These are phyloP conservation scores for Therioaphis trifolii DNA, from an alignment of 2,888 invertebrate species.

Conservation along the genomic window DNA sequence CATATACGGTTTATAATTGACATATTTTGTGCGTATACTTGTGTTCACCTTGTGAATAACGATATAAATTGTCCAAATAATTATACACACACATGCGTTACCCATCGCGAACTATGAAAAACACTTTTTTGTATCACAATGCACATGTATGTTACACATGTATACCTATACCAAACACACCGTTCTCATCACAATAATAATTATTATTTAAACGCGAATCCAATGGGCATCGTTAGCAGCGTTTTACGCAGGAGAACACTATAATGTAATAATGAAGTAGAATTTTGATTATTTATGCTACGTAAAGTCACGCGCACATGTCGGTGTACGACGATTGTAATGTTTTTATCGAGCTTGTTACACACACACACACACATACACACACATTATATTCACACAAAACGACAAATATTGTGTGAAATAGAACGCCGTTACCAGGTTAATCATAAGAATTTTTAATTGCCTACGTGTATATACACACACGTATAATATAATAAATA, in stretches of 20 bases:
- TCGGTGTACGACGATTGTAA: slow-evolving; percentile 12
- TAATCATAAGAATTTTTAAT: slow-evolving; percentile 48
- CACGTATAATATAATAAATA: not conserved
- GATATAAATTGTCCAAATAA: slow-evolving; percentile 15
- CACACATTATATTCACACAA: not conserved
- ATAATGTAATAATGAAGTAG: not conserved
- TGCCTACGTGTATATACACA: not conserved
- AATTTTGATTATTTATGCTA: not conserved
- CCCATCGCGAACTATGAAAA: slow-evolving; percentile 32
- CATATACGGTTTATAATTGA: slow-evolving; percentile 44
- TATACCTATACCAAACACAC: not conserved
- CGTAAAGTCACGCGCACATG: slow-evolving; percentile 15
- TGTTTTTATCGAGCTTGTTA: slow-evolving; percentile 32
- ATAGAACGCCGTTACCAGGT: slow-evolving; percentile 45
- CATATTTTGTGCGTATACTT: not conserved
- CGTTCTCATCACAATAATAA: not conserved
- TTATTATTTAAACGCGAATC: not conserved
- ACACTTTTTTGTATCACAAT: not conserved
- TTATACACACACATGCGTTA: slow-evolving; percentile 23
- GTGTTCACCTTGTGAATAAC: slow-evolving; percentile 35
- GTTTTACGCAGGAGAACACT: not conserved
- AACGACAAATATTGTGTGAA: slow-evolving; percentile 37
- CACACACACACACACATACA: not conserved
- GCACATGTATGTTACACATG: not conserved
- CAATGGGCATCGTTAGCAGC: not conserved